phyloP scores from a whole-genome alignment of 1,140 invertebrate species.

The Nephotettix cincticeps region DNA sequence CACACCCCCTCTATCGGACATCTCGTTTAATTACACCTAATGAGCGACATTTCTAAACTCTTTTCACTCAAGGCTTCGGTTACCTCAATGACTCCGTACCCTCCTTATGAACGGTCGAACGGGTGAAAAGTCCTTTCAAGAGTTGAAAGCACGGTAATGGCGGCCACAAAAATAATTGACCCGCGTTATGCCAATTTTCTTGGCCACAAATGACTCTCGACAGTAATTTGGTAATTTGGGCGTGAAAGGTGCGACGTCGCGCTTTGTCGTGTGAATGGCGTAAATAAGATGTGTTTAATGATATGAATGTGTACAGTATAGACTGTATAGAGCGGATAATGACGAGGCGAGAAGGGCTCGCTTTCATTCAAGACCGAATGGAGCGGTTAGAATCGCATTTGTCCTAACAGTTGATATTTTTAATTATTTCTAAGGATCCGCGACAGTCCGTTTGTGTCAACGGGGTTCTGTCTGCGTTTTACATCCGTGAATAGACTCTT shows the following conservation, averaged over 20 bases:
- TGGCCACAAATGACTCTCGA: background rate
- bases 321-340: background rate
- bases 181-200: constrained; percentile 18
- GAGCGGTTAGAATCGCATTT: no score
- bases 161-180: constrained; percentile 23
- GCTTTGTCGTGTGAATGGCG: background rate
- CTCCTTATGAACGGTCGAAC: background rate
- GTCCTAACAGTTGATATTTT: constrained; percentile 13
- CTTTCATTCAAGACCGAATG: background rate
- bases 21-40: constrained; percentile 2
- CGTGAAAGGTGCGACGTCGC: background rate
- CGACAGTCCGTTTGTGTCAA: background rate
- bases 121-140: background rate
- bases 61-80: background rate
- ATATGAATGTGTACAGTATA: constrained; percentile 8
- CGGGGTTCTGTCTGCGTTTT: background rate
- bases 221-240: constrained; percentile 25
- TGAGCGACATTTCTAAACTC: background rate
- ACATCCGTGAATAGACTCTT: background rate
- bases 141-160: background rate
- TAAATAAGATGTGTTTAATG: constrained; percentile 20
- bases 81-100: background rate
- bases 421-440: constrained; percentile 12
- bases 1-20: background rate
- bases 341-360: background rate